A percentile compares a stretch with the other conserved stretches of the same genome.
Evolutionary conservation across 2,797 vertebrate species (phyloP).

Genomic region (Anniella stebbinsi): DNA sequence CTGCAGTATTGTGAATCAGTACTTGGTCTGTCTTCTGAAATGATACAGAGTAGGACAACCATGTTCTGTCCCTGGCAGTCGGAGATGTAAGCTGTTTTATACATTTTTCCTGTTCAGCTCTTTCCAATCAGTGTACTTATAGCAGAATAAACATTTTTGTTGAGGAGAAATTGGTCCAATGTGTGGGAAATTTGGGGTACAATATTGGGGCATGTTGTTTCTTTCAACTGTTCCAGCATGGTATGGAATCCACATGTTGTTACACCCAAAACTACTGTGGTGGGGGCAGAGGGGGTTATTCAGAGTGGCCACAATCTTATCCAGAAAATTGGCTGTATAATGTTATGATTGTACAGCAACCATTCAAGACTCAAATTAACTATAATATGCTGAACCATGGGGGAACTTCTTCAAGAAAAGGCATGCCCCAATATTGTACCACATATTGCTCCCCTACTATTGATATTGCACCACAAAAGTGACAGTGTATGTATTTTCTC

Average conservation of each 20-base stretch:
- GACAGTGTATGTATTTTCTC: background rate
- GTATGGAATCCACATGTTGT: background rate
- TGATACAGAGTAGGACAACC: background rate
- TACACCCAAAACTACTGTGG: background rate
- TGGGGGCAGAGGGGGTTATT: background rate
- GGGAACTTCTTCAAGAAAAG: background rate
- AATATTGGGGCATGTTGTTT: background rate
- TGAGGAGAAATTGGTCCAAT: too few relatives aligned
- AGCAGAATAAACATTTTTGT: background rate
- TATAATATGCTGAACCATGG: background rate
- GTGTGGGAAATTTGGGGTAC: background rate
- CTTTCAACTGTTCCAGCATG: background rate
- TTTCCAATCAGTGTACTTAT: background rate
- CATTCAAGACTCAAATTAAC: background rate
- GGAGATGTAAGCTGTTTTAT: constrained; percentile 25
- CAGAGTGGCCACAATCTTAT: background rate
- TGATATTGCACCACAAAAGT: background rate
- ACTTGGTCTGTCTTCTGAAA: background rate
- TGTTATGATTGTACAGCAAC: background rate
- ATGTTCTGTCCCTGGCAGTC: constrained; percentile 7
- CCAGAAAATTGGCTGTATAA: background rate
- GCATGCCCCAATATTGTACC: background rate
- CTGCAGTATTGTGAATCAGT: background rate
- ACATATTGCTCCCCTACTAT: background rate
- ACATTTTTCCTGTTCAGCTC: background rate